Conservation (phyloP, 1,140 invertebrate species). For the Pogonomyrmex barbatus region DNA sequence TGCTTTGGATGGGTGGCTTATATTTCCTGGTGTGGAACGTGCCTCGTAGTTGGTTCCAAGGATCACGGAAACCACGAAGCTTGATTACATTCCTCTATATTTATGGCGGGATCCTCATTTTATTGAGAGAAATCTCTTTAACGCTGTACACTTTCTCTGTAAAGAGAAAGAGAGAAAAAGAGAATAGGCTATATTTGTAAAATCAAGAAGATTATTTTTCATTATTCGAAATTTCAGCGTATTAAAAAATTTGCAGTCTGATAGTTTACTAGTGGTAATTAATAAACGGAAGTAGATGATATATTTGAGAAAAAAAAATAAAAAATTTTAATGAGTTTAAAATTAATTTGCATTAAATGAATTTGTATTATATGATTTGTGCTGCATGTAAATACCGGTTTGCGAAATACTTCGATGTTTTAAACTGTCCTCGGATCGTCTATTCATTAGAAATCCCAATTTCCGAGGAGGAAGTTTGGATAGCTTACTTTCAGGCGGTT, state of each 20-base stretch:
- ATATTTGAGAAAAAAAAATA: not conserved
- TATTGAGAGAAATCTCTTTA: constrained; percentile 30
- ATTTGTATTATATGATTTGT: not conserved
- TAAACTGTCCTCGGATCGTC: not conserved
- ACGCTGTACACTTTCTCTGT: not conserved
- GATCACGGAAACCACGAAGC: constrained; percentile 73
- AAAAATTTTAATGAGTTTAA: not conserved
- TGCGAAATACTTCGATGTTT: not conserved
- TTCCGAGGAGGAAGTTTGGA: not conserved
- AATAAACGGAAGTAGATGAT: not conserved
- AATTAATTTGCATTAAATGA: constrained; percentile 1
- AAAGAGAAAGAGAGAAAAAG: no score
- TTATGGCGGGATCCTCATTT: constrained; percentile 60
- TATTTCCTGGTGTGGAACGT: constrained; percentile 73
- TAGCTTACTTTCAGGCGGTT: not conserved
- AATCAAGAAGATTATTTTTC: not conserved
- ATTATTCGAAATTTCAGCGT: not conserved
- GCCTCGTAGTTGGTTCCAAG: constrained; percentile 71
- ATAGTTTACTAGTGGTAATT: not conserved
- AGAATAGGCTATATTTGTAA: constrained; percentile 15
- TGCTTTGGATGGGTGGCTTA: constrained; percentile 71
- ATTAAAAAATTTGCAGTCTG: not conserved
- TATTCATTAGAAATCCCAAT: not conserved
- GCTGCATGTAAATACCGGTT: not conserved
- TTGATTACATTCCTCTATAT: constrained; percentile 68